A percentile compares a stretch with the other conserved stretches of the same genome.
Conservation (phyloP, 2,113 vertebrate genomes). For the Nerophis lumbriciformis region DNA sequence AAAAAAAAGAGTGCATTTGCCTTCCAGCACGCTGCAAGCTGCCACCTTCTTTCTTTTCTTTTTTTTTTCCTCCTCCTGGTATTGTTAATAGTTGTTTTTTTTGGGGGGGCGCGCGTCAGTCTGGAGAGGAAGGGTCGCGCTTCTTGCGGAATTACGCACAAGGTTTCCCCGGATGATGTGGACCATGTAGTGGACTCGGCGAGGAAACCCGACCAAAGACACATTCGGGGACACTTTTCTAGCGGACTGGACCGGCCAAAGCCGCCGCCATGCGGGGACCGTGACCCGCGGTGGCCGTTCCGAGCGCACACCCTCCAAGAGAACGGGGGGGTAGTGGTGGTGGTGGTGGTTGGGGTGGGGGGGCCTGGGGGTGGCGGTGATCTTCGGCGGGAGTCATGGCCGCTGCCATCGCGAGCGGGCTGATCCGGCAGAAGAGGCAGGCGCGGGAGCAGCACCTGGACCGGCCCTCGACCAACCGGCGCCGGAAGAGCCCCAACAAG, state of each 20-base stretch:
- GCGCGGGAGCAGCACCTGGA: constrained; percentile 95
- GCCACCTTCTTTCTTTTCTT: not conserved
- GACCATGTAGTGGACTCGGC: constrained; percentile 60
- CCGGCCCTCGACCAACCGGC: constrained; percentile 87
- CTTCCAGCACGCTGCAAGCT: constrained; percentile 1
- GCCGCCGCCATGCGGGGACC: constrained; percentile 65
- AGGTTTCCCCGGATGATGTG: constrained; percentile 18
- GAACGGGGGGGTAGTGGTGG: too few species aligned
- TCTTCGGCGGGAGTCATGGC: constrained; percentile 84
- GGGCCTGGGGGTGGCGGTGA: constrained; percentile 26
- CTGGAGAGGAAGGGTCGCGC: too few species aligned
- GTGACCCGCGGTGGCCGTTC: constrained; percentile 68
- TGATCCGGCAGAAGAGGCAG: constrained; percentile 97
- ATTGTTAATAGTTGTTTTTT: too few species aligned
- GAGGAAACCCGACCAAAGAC: constrained; percentile 12
- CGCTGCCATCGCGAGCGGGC: constrained; percentile 93
- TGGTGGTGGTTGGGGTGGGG: too few species aligned
- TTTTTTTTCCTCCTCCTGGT: not conserved
- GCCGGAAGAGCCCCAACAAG: constrained; percentile 95
- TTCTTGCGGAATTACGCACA: constrained; percentile 6
- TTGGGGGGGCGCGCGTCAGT: too few species aligned
- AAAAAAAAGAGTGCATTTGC: constrained; percentile 3
- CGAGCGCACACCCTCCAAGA: constrained; percentile 29
- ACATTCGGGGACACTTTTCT: constrained; percentile 33
- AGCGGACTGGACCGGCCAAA: constrained; percentile 33